phyloP scores from a whole-genome alignment of 2,797 vertebrate species.

The Onychomys leucogaster region DNA sequence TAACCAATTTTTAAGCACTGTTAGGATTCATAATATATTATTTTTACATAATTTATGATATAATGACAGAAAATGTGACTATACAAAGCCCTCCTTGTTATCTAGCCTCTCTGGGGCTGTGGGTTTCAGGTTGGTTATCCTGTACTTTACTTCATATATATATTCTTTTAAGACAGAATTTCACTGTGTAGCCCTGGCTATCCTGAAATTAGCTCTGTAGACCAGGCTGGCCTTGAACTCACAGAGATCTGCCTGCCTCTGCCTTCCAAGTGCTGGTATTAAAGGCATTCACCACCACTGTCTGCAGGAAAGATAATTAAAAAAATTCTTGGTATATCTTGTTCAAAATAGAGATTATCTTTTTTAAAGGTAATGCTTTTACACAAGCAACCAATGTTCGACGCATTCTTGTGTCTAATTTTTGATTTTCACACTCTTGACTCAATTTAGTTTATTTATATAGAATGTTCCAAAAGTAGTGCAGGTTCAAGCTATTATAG shows the following conservation, averaged over 20 bases:
- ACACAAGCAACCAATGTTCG: neutral
- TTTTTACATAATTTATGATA: neutral
- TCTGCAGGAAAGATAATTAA: no score
- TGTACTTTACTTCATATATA: no score
- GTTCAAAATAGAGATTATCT: neutral
- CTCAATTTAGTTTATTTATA: slow-evolving; percentile 48
- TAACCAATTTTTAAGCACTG: slow-evolving; percentile 5
- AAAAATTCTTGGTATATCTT: neutral
- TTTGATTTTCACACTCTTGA: slow-evolving; percentile 44
- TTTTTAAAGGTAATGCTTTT: slow-evolving; percentile 30
- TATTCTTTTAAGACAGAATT: no score
- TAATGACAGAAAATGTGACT: slow-evolving; percentile 10
- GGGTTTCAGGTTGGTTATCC: no score
- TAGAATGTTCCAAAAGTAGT: slow-evolving; percentile 14
- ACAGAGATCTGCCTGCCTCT: no score
- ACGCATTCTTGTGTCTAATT: slow-evolving; percentile 3
- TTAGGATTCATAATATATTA: neutral
- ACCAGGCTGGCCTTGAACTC: no score
- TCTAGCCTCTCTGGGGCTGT: no score
- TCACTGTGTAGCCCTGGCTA: no score
- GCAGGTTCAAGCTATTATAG: neutral
- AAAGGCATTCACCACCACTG: no score
- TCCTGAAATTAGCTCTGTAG: no score
- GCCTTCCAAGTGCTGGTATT: no score
- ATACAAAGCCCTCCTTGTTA: neutral